These are phyloP conservation scores for Cyprinodon brontotheroides DNA, from an alignment of 2,113 vertebrate species.

Conservation along the genomic window DNA sequence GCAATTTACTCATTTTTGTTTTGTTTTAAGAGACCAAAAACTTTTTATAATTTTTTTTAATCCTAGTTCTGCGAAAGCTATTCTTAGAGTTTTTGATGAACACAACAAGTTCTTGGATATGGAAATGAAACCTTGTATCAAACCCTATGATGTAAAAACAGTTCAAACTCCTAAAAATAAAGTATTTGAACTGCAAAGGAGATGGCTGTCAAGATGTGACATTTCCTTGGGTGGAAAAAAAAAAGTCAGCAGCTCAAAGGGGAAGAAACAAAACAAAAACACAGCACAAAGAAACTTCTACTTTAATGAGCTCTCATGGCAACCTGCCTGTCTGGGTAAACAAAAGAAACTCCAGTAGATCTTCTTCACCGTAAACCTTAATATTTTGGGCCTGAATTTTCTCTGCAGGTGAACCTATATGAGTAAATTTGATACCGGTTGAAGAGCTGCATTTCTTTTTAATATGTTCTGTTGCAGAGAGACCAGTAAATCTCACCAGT, in stretches of 20 bases:
- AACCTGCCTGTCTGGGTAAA: constrained; percentile 25
- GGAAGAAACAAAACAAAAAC: constrained; percentile 21
- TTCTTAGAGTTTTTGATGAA: constrained; percentile 48
- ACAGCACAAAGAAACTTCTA: constrained; percentile 21
- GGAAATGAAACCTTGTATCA: constrained; percentile 39
- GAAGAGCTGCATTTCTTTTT: neutral
- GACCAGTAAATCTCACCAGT: neutral
- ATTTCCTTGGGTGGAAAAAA: constrained; percentile 13
- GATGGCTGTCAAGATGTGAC: constrained; percentile 20
- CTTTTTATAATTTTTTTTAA: neutral
- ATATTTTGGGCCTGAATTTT: constrained; percentile 11
- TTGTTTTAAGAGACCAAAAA: neutral
- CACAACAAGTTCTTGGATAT: constrained; percentile 19
- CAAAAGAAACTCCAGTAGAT: constrained; percentile 21
- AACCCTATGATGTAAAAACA: constrained; percentile 30
- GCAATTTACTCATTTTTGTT: constrained; percentile 10
- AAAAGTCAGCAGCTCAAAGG: constrained; percentile 2
- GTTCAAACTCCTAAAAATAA: constrained; percentile 26
- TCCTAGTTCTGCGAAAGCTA: constrained; percentile 19
- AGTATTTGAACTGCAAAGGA: constrained; percentile 4
- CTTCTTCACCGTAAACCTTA: constrained; percentile 29
- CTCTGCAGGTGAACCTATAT: constrained; percentile 5
- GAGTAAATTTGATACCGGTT: neutral
- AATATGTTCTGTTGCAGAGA: neutral
- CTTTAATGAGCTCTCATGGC: constrained; percentile 68